Evolutionary conservation across 2,888 invertebrate genomes (phyloP), one percentile per base, ranked within the genome.

Genomic region (Druceiella hillmani): DNA sequence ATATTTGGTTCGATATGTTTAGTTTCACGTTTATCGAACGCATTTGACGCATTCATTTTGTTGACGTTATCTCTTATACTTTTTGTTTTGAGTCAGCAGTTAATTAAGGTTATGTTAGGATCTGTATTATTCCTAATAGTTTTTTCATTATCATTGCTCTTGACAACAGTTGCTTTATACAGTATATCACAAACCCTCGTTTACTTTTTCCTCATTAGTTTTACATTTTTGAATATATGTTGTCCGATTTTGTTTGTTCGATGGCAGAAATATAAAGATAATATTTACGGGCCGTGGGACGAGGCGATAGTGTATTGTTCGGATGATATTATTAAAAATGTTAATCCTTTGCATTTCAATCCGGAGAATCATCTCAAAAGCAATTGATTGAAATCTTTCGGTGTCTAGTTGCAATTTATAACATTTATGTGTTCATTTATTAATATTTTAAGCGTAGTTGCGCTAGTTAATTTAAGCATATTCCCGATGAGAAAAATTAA

Each of bases 251-350:
- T 82, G 57, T 92, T 88, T 64, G 79, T 87, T 0, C 67, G 64
- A 35, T 85, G 83, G 70, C 87, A 89, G 55, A 79, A 70, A 22
- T 81, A 83, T 57, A 92, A 91, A 56, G 83, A 87, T 53, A 97
- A 94, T 61, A 95, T 94, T 45, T 87, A 95, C 62, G 97, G 97
- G 0, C 97, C 97, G 1, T 98, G 97, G 97, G 97, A 97, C 61
- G 97, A 98, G 58, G 97, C 97, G 7, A 68, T 88, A 50, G 81
- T 83, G 45, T 78, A 76, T 53, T 78, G 79, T 62, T 67, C 74
- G 0, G 75, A 75, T 53, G 72, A 70, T 55, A 57, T 75, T 38
- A 51, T 44, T 6, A 45, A 51, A n/a, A n/a, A n/a, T n/a, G n/a
- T n/a, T n/a, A n/a, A n/a, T n/a, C n/a, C n/a, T n/a, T n/a, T n/a